Evolutionary conservation across 2,888 invertebrate genomes (phyloP).

Genomic region (Stenolophus ochropezus): DNA sequence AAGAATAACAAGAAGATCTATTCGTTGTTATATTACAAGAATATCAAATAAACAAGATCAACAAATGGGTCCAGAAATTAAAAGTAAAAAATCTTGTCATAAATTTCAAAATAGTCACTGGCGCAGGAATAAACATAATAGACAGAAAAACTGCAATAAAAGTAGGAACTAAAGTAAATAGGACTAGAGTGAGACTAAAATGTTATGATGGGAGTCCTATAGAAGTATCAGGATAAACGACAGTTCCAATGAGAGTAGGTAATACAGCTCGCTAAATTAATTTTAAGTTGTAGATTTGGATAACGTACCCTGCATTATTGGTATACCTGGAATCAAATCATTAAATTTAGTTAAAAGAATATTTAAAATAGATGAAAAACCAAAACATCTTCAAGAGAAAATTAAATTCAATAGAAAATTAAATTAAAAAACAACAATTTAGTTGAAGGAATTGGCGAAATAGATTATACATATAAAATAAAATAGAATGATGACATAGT

Average conservation of each 20-base stretch:
- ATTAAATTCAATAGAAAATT: not conserved
- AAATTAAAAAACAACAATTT: not conserved
- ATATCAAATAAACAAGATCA: too few species aligned
- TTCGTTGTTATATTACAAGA: too few species aligned
- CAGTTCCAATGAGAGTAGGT: not conserved
- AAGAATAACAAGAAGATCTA: too few species aligned
- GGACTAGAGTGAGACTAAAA: not conserved
- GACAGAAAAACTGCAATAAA: not conserved
- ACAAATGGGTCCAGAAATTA: too few species aligned
- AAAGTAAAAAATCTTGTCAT: too few species aligned
- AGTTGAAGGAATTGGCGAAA: not conserved
- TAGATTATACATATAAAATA: not conserved
- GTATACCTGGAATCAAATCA: not conserved
- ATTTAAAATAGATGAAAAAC: not conserved
- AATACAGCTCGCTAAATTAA: too few species aligned
- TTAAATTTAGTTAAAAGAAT: not conserved
- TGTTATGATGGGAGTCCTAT: not conserved
- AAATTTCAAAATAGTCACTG: not conserved
- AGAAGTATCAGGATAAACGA: not conserved
- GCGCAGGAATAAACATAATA: constrained; percentile 3
- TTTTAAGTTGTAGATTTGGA: not conserved
- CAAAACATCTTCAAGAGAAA: not conserved
- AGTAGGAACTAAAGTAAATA: not conserved
- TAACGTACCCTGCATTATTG: not conserved
- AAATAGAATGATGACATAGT: constrained; percentile 19